phyloP scores from a whole-genome alignment of 2,113 vertebrate species.

The Ibidorhyncha struthersii region DNA sequence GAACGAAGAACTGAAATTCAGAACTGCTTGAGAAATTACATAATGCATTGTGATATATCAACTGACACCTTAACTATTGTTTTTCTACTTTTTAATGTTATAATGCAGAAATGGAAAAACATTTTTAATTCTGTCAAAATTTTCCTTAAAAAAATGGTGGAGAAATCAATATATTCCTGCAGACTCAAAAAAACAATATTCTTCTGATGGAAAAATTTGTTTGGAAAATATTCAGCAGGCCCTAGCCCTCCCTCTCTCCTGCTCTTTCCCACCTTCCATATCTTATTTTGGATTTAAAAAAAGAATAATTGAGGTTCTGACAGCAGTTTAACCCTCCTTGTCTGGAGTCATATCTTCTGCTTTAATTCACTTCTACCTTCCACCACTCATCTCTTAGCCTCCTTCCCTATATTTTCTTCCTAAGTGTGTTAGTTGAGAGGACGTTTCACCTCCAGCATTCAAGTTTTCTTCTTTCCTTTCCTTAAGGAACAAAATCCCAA shows the following conservation, averaged over 20 bases:
- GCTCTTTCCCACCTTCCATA: not conserved
- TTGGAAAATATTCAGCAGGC: not conserved
- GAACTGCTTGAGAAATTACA: not conserved
- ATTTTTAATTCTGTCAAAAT: not conserved
- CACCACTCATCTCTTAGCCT: not conserved
- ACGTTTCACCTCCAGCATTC: not conserved
- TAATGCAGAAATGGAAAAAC: not conserved
- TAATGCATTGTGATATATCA: not conserved
- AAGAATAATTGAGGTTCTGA: not conserved
- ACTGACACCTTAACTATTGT: not conserved
- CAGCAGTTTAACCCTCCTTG: not conserved
- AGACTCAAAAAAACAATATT: not conserved
- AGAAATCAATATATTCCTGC: not conserved
- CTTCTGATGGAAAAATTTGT: not conserved
- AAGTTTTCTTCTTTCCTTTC: not conserved
- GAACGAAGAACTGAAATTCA: not conserved
- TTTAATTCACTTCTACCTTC: not conserved
- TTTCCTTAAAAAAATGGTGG: not conserved
- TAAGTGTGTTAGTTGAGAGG: not conserved
- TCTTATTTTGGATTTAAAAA: not conserved
- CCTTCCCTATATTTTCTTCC: not conserved
- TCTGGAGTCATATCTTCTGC: not conserved
- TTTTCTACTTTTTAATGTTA: not conserved
- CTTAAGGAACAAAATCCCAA: not conserved
- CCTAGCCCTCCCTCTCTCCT: not conserved